Evolutionary conservation across 2,113 vertebrate genomes (phyloP).

Genomic region (Hiodon tergisus): DNA sequence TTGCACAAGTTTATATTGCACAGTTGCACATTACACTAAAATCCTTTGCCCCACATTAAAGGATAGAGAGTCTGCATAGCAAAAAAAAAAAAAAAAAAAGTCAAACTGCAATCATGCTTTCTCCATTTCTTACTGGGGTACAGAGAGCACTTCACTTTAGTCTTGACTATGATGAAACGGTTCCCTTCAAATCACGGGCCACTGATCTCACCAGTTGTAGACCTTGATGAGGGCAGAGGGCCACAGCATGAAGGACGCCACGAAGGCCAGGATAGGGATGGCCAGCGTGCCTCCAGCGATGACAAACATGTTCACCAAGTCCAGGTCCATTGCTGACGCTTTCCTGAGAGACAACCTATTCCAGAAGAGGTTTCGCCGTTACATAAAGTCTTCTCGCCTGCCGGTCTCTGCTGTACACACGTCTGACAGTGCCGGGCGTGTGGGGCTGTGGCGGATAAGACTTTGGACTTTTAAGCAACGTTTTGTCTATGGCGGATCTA

Average conservation of each 20-base stretch:
- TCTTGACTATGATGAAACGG: no score
- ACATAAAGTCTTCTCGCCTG: no score
- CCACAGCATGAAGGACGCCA: slow-evolving; percentile 77
- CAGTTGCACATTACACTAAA: not conserved
- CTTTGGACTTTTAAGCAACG: no score
- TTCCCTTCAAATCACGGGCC: no score
- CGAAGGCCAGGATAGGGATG: slow-evolving; percentile 76
- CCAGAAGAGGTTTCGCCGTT: not conserved
- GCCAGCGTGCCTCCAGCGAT: slow-evolving; percentile 73
- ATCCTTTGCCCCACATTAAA: not conserved
- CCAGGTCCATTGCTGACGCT: slow-evolving; percentile 66
- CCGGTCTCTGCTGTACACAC: no score
- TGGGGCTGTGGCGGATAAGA: no score
- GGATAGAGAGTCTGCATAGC: not conserved
- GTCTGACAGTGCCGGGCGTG: no score
- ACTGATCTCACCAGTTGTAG: slow-evolving; percentile 82
- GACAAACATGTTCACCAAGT: slow-evolving; percentile 69
- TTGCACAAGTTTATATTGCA: slow-evolving; percentile 1
- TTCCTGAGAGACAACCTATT: slow-evolving; percentile 11
- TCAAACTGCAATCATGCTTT: not conserved
- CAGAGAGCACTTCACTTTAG: no score
- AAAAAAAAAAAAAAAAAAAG: not conserved
- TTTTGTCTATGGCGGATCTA: no score
- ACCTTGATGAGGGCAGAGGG: slow-evolving; percentile 75
- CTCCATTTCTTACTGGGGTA: no score